Evolutionary conservation across 2,888 invertebrate genomes (phyloP).

Genomic region (Ditula angustiorana): DNA sequence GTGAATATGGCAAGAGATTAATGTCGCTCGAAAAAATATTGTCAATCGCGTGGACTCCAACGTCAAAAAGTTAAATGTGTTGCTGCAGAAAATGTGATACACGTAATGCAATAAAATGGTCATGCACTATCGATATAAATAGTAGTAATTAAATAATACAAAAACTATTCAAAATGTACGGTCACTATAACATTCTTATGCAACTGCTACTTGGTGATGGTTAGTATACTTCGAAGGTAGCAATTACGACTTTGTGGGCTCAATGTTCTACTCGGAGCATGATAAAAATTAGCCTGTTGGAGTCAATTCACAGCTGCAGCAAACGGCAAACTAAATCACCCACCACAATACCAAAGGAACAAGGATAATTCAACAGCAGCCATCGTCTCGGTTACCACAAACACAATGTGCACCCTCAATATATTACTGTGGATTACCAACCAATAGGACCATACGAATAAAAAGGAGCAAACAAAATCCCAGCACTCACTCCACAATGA

Average conservation of each 20-base stretch:
- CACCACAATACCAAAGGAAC: slow-evolving; percentile 76
- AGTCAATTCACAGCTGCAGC: slow-evolving; percentile 71
- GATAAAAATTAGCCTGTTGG: slow-evolving; percentile 70
- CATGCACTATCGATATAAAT: slow-evolving; percentile 65
- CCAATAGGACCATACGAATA: slow-evolving; percentile 72
- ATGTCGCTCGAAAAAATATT: neutral
- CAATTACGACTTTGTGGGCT: slow-evolving; percentile 69
- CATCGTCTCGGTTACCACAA: slow-evolving; percentile 75
- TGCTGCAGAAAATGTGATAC: slow-evolving; percentile 61
- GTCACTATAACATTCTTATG: slow-evolving; percentile 49
- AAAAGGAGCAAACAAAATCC: slow-evolving; percentile 82
- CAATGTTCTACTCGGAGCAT: slow-evolving; percentile 82
- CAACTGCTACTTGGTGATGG: slow-evolving; percentile 60
- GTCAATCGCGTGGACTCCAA: neutral
- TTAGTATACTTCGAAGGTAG: slow-evolving; percentile 45
- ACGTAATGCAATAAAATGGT: slow-evolving; percentile 54
- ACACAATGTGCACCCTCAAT: slow-evolving; percentile 75
- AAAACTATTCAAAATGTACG: slow-evolving; percentile 61
- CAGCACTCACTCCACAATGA: slow-evolving; percentile 81
- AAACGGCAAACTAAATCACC: slow-evolving; percentile 75
- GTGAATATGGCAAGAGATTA: neutral
- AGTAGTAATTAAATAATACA: slow-evolving; percentile 53
- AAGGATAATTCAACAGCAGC: slow-evolving; percentile 73
- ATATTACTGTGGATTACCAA: slow-evolving; percentile 75
- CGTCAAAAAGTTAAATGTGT: slow-evolving; percentile 40